Percentiles rank a stretch among this genome's conserved stretches.
Conservation (phyloP, 1,140 invertebrate genomes). For the Drosophila bocki region DNA sequence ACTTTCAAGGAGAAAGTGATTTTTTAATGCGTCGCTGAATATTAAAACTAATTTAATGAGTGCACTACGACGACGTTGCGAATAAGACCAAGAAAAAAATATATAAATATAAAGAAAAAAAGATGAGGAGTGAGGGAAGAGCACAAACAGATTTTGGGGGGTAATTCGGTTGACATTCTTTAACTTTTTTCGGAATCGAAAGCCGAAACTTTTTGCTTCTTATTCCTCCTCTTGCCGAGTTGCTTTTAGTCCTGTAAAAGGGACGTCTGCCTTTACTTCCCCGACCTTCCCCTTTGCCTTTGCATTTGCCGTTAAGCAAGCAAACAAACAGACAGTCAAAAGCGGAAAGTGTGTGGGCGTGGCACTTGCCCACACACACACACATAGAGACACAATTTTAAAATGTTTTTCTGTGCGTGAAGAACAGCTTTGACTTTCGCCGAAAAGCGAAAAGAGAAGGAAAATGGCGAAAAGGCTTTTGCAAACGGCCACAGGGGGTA, state of each 20-base stretch:
- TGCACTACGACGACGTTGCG: slow-evolving; percentile 36
- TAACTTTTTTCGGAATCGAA: slow-evolving; percentile 13
- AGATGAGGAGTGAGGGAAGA: background rate
- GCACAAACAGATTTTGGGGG: slow-evolving; percentile 13
- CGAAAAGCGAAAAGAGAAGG: background rate
- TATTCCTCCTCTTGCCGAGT: background rate
- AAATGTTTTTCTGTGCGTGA: slow-evolving; percentile 32
- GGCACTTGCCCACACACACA: slow-evolving; percentile 13
- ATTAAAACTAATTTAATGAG: slow-evolving; percentile 56
- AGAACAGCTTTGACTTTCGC: slow-evolving; percentile 22
- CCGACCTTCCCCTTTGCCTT: background rate
- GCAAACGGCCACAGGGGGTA: background rate
- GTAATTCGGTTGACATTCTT: slow-evolving; percentile 40
- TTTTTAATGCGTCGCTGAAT: slow-evolving; percentile 33
- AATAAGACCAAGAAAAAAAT: background rate
- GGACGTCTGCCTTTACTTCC: background rate
- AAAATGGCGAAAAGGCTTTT: slow-evolving; percentile 18
- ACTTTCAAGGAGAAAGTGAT: slow-evolving; percentile 4
- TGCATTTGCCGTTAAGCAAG: slow-evolving; percentile 27
- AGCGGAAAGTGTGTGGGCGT: slow-evolving; percentile 25
- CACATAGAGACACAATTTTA: slow-evolving; percentile 1
- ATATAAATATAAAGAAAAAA: background rate
- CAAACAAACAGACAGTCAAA: slow-evolving; percentile 39
- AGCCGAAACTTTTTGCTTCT: slow-evolving; percentile 24
- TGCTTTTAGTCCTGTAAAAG: slow-evolving; percentile 18